Evolutionary conservation across 2,888 invertebrate species (phyloP).

Genomic region (Geotrupes spiniger): DNA sequence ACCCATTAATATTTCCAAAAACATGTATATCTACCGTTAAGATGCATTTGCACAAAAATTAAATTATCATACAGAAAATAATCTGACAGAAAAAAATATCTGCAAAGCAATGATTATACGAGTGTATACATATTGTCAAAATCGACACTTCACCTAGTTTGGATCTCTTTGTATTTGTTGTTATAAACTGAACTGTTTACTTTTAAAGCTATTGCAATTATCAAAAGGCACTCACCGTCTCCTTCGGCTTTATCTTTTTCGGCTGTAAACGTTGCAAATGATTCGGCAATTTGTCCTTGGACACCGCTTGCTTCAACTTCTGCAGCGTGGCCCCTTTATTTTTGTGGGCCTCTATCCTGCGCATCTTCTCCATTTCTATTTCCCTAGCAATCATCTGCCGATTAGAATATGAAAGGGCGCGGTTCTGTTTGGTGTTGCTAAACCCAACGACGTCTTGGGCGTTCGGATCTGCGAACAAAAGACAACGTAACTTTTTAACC

Average conservation of each 20-base stretch:
- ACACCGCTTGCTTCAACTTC: slow-evolving; percentile 23
- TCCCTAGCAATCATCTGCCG: slow-evolving; percentile 81
- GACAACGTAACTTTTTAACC: too few relatives aligned
- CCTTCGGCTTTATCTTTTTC: slow-evolving; percentile 49
- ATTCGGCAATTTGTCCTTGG: slow-evolving; percentile 56
- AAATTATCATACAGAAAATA: too few relatives aligned
- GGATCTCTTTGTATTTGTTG: too few relatives aligned
- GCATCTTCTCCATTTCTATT: slow-evolving; percentile 75
- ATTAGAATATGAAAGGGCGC: slow-evolving; percentile 49
- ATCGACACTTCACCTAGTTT: too few relatives aligned
- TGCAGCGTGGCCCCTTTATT: slow-evolving; percentile 14
- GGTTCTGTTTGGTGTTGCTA: slow-evolving; percentile 28
- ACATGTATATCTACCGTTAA: too few relatives aligned
- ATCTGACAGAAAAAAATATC: too few relatives aligned
- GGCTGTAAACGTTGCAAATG: slow-evolving; percentile 69
- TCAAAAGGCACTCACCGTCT: slow-evolving; percentile 21
- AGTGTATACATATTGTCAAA: too few relatives aligned
- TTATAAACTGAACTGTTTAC: too few relatives aligned
- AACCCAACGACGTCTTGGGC: slow-evolving; percentile 64
- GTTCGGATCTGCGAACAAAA: slow-evolving; percentile 68
- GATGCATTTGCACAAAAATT: too few relatives aligned
- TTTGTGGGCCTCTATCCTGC: slow-evolving; percentile 48
- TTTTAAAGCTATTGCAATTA: too few relatives aligned
- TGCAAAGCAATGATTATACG: too few relatives aligned
- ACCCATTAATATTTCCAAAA: too few relatives aligned